Percentiles rank a stretch among this genome's conserved stretches.
These are phyloP conservation scores for Drosophila yooni DNA, from an alignment of 2,888 invertebrate species.

Conservation along the genomic window DNA sequence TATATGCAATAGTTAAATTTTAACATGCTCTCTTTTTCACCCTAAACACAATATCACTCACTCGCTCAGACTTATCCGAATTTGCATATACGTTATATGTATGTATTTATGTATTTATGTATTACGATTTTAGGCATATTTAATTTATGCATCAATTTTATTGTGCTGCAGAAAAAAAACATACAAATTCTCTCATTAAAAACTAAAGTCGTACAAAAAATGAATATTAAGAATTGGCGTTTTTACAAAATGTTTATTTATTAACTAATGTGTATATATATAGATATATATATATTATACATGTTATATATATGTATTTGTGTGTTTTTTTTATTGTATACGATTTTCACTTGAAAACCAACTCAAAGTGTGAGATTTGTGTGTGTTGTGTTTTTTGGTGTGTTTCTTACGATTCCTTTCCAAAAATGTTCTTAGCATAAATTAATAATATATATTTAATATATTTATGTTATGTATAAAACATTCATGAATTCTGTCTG, in stretches of 20 bases:
- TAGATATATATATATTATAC: conserved; percentile 12
- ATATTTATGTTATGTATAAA: conserved; percentile 54
- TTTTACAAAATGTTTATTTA: conserved; percentile 61
- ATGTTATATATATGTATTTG: conserved; percentile 22
- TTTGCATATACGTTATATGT: conserved; percentile 60
- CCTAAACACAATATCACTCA: conserved; percentile 85
- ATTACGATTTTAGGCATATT: conserved; percentile 35
- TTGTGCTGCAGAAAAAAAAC: conserved; percentile 13
- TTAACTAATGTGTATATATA: conserved; percentile 58
- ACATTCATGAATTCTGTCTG: conserved; percentile 67
- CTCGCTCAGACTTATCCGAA: conserved; percentile 85
- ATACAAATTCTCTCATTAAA: conserved; percentile 20
- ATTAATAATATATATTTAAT: conserved; percentile 19
- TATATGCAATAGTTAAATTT: conserved; percentile 43
- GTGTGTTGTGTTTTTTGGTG: conserved; percentile 24
- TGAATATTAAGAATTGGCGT: conserved; percentile 37
- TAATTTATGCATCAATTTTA: conserved; percentile 30
- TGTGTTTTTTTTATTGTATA: conserved; percentile 1
- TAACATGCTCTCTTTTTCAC: conserved; percentile 66
- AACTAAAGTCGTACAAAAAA: conserved; percentile 55
- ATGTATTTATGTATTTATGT: conserved; percentile 27
- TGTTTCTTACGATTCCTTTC: conserved; percentile 31
- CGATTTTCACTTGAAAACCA: conserved; percentile 20
- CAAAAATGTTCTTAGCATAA: conserved; percentile 30
- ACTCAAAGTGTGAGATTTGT: conserved; percentile 44